Conservation (phyloP, 2,113 vertebrate species). For the Albula goreensis region DNA sequence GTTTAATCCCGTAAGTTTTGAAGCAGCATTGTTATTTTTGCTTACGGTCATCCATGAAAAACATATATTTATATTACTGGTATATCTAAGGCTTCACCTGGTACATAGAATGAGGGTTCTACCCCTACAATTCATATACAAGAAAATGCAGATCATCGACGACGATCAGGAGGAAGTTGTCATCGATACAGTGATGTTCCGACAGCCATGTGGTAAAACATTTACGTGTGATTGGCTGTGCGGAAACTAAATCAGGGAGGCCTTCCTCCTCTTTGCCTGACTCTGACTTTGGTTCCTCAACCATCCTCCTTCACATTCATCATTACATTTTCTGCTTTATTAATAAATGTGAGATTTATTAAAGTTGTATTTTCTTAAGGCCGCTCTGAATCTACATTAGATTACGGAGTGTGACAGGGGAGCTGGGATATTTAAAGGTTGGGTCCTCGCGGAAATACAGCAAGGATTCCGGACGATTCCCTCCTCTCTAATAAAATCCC, state of each 20-base stretch:
- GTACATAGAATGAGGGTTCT: background rate
- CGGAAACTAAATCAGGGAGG: background rate
- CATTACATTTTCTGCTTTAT: background rate
- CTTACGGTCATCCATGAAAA: too few relatives aligned
- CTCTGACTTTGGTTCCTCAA: background rate
- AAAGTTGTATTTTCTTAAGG: background rate
- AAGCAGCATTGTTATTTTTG: too few relatives aligned
- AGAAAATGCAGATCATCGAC: background rate
- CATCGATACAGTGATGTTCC: background rate
- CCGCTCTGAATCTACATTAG: background rate
- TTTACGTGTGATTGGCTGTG: background rate
- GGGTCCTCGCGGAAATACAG: background rate
- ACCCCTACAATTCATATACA: background rate
- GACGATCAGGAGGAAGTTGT: background rate
- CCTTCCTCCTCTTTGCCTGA: too few relatives aligned
- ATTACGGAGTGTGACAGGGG: background rate
- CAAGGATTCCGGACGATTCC: background rate
- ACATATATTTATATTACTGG: too few relatives aligned
- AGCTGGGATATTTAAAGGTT: background rate
- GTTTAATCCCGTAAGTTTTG: too few relatives aligned
- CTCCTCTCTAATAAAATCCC: background rate
- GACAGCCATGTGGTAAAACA: background rate
- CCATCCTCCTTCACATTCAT: background rate
- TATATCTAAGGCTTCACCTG: too few relatives aligned
- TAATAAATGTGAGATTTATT: background rate